Percentiles rank a stretch among this genome's conserved stretches.
Conservation (phyloP, 2,113 vertebrate genomes). For the Lagopus muta region DNA sequence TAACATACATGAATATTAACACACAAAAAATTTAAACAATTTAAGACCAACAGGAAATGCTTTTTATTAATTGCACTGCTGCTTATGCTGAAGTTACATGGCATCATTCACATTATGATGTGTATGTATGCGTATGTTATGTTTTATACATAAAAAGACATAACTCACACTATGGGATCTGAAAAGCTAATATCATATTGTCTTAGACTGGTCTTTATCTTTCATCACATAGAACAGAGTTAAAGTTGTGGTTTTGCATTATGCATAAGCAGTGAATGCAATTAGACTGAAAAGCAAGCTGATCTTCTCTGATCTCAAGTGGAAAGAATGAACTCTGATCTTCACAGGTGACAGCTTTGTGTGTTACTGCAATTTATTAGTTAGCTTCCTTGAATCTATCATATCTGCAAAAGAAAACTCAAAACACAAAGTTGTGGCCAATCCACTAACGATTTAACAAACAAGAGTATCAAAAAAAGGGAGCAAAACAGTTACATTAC, state of each 20-base stretch:
- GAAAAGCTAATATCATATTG: not conserved
- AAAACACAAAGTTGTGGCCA: rapidly evolving
- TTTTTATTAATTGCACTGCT: not conserved
- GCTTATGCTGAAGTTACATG: not conserved
- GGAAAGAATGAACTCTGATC: conserved; percentile 16
- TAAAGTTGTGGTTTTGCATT: conserved; percentile 36
- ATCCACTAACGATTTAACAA: not conserved
- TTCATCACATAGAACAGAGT: conserved; percentile 2
- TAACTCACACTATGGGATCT: not conserved
- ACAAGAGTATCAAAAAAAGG: not conserved
- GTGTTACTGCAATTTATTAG: not conserved
- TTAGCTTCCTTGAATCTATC: not conserved
- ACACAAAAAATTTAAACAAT: not conserved
- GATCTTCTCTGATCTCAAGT: conserved; percentile 20
- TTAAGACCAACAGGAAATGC: not conserved
- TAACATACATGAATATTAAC: not conserved
- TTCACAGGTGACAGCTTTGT: conserved; percentile 18
- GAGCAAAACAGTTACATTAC: not conserved
- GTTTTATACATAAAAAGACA: not conserved
- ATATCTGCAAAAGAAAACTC: rapidly evolving
- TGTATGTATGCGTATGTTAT: not conserved
- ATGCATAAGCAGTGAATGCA: conserved; percentile 32
- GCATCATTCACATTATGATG: not conserved
- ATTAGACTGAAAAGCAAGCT: conserved; percentile 28
- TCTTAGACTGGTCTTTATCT: conserved; percentile 20